These are phyloP conservation scores for Cydia strobilella DNA, from an alignment of 1,140 invertebrate species.

Conservation along the genomic window DNA sequence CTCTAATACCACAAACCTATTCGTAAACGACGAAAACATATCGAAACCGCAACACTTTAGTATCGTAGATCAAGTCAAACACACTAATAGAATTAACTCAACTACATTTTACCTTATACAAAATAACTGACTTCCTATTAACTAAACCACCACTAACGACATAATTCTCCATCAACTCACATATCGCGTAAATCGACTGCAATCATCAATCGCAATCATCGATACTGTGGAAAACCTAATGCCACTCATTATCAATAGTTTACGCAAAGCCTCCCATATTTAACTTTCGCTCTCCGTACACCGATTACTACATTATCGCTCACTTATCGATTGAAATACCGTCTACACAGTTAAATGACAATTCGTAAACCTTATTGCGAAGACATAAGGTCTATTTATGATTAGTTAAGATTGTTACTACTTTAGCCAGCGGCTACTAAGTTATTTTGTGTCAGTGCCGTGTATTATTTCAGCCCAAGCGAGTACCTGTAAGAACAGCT, in stretches of 20 bases:
- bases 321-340: slow-evolving; percentile 27
- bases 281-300: slow-evolving; percentile 43
- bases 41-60: no score
- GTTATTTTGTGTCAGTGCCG: not conserved
- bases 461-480: not conserved
- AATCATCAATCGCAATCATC: slow-evolving; percentile 23
- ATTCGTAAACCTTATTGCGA: not conserved
- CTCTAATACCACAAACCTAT: no score
- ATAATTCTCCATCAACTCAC: slow-evolving; percentile 6
- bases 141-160: not conserved
- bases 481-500: not conserved
- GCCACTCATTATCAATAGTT: slow-evolving; percentile 38
- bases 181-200: not conserved
- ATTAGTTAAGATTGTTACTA: not conserved
- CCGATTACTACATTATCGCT: slow-evolving; percentile 40
- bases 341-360: not conserved
- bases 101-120: no score
- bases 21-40: no score
- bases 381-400: no score
- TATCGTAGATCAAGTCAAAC: no score
- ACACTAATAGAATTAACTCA: no score
- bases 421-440: not conserved
- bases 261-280: slow-evolving; percentile 37
- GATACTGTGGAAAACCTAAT: slow-evolving; percentile 41
- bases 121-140: not conserved